These are phyloP conservation scores for Baronia brevicornis DNA, from an alignment of 2,888 invertebrate genomes.

Conservation along the genomic window DNA sequence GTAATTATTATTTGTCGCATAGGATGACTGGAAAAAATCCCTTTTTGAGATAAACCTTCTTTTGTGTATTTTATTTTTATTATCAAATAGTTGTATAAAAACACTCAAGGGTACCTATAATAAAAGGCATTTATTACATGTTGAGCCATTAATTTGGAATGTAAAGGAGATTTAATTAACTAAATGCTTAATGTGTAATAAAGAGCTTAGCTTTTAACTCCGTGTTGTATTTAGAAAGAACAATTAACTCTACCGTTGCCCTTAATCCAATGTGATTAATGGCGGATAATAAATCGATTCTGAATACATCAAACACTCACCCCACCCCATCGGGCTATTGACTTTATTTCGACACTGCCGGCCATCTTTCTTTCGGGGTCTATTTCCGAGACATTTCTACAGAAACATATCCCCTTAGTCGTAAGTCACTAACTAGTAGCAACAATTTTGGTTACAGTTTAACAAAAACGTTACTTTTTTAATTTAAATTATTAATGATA, in stretches of 20 bases:
- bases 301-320: conserved; percentile 25
- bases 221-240: too few species aligned
- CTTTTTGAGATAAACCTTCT: conserved; percentile 10
- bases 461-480: too few species aligned
- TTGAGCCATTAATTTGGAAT: too few species aligned
- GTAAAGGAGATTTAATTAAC: too few species aligned
- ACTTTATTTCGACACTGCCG: conserved; percentile 25
- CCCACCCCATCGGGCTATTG: conserved; percentile 25
- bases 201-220: too few species aligned
- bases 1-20: too few species aligned
- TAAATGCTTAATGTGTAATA: too few species aligned
- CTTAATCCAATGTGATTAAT: conserved; percentile 17
- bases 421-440: conserved; percentile 18
- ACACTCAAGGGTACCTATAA: background rate
- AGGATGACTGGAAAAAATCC: too few species aligned
- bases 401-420: conserved; percentile 21
- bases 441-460: too few species aligned
- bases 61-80: conserved; percentile 4
- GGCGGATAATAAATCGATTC: too few species aligned
- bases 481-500: too few species aligned
- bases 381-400: conserved; percentile 26
- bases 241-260: conserved; percentile 3
- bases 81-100: too few species aligned
- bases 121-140: background rate
- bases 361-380: conserved; percentile 32